These are phyloP conservation scores for Vipera latastei DNA, from an alignment of 2,797 vertebrate species.

Conservation along the genomic window DNA sequence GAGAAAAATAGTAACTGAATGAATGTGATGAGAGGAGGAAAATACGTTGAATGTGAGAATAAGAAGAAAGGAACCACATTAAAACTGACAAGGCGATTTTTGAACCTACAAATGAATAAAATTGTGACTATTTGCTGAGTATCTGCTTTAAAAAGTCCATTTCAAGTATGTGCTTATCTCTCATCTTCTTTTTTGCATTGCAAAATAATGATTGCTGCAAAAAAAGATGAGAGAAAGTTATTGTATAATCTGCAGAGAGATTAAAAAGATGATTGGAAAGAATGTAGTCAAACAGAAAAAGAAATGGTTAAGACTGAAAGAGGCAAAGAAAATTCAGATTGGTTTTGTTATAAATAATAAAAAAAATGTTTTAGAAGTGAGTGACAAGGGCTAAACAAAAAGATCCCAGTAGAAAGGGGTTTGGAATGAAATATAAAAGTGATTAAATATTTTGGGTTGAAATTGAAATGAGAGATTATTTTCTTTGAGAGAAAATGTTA, in stretches of 20 bases:
- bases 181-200: background rate
- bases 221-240: background rate
- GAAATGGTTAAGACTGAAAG: background rate
- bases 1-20: background rate
- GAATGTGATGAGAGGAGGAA: background rate
- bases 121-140: background rate
- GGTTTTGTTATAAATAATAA: background rate
- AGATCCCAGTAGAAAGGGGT: background rate
- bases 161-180: background rate
- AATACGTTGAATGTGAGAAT: background rate
- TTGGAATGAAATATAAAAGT: background rate
- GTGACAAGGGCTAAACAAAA: background rate
- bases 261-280: background rate
- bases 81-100: background rate
- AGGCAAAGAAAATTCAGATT: background rate
- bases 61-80: background rate
- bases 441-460: background rate
- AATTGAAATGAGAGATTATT: background rate
- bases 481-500: background rate
- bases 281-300: background rate
- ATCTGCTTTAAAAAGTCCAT: background rate
- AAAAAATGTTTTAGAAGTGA: background rate
- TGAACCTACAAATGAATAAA: background rate
- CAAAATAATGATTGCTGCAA: background rate
- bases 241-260: background rate